Evolutionary conservation across 2,888 invertebrate species (phyloP).

Genomic region (Melanophora roralis): DNA sequence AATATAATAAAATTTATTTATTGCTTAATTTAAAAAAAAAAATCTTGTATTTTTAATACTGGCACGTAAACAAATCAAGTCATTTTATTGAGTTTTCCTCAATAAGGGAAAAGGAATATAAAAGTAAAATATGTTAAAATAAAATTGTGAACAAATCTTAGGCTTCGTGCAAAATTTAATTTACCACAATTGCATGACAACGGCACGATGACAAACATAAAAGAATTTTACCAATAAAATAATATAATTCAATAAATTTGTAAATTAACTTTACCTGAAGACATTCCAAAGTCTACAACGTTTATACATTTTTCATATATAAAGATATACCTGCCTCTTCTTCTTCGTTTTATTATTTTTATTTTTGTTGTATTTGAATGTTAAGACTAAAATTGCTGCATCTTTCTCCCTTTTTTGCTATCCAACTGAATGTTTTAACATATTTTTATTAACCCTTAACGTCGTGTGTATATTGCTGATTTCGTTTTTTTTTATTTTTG

Average conservation of each 20-base stretch:
- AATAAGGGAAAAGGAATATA: background rate
- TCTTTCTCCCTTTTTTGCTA: background rate
- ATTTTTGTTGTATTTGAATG: constrained; percentile 6
- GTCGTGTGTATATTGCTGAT: constrained; percentile 45
- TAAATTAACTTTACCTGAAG: constrained; percentile 53
- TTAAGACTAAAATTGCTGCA: background rate
- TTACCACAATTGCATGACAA: constrained; percentile 58
- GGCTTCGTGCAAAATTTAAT: constrained; percentile 53
- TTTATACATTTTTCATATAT: too few relatives aligned
- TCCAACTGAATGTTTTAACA: constrained; percentile 26
- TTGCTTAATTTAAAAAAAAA: constrained; percentile 46
- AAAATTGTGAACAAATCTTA: constrained; percentile 35
- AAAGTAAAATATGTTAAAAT: constrained; percentile 13
- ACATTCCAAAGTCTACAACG: constrained; percentile 23
- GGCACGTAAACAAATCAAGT: constrained; percentile 60
- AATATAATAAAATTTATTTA: constrained; percentile 48
- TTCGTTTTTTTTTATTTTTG: too few relatives aligned
- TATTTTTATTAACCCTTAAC: constrained; percentile 57
- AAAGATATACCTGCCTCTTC: constrained; percentile 17
- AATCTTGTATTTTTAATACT: constrained; percentile 36
- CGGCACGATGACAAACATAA: constrained; percentile 47
- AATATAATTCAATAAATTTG: constrained; percentile 59
- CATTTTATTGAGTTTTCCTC: constrained; percentile 35
- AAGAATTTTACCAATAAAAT: constrained; percentile 52
- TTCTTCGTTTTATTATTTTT: constrained; percentile 8